Evolutionary conservation across 2,888 invertebrate species (phyloP), one percentile per base, ranked within the genome.

Genomic region (Abscondita cerata): DNA sequence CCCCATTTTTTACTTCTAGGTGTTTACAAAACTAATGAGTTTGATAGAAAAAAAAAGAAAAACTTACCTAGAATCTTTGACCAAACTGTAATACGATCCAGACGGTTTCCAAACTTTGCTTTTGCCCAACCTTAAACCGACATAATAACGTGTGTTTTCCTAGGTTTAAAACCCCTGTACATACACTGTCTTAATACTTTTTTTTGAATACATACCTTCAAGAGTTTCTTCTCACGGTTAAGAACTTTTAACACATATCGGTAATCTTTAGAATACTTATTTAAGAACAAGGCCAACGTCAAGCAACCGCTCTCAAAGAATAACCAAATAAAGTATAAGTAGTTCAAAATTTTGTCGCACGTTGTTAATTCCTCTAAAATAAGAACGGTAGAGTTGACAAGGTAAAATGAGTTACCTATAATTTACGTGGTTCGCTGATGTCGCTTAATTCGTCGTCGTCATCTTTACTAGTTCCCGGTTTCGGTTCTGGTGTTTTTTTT

Each of bases 181-280:
- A 40, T 13, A 15, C 38, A 19, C 25, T n/a, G n/a, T n/a, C n/a
- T n/a, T 19, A 33, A 33, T 11, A 38, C n/a, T 16, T 48, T 25
- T 18, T 20, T 11, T 8, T 13, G 12, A 11, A 25, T 52, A 61
- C 72, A 68, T 80, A 93, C 95, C 87, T 96, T 97, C 1, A 97
- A 81, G 57, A 87, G 82, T 79, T 90, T 92, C 82, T 97, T 97
- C 77, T 99, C 98, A 63, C 90, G 86, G 0, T 91, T 88, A 55
- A 99, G 85, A 20, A 95, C 92, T 69, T 89, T 89, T 18, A 97
- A 92, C 0, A 99, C 95, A 78, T 96, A 96, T 75, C 98, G 87
- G 81, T 98, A 98, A 80, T 98, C 97, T 55, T 92, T 86, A 0
- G 98, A 98, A 73, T 93, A 89, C 72, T 86, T 87, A 83, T 98